Percentiles rank a stretch among this genome's conserved stretches.
Evolutionary conservation across 1,140 invertebrate genomes (phyloP).

Genomic region (Drosophila tropicalis): DNA sequence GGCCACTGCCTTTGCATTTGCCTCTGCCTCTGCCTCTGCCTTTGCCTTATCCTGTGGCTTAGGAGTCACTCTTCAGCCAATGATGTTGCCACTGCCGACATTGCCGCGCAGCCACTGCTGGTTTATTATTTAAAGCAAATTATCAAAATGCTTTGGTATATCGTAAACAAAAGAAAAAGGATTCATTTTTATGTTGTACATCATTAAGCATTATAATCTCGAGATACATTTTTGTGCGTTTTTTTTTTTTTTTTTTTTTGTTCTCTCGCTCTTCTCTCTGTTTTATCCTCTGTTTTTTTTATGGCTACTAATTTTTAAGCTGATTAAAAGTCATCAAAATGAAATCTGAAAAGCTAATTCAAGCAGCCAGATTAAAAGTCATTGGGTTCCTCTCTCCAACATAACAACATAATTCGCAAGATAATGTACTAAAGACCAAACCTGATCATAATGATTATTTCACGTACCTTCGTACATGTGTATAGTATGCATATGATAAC

Average conservation of each 20-base stretch:
- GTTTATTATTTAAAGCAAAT: conserved; percentile 61
- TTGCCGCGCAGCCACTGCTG: conserved; percentile 15
- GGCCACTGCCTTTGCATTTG: conserved; percentile 44
- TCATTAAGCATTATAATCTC: conserved; percentile 58
- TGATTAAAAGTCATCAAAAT: conserved; percentile 61
- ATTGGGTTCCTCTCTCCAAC: neutral
- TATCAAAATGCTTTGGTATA: conserved; percentile 60
- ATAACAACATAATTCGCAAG: neutral
- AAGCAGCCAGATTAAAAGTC: conserved; percentile 15
- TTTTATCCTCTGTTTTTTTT: conserved; percentile 17
- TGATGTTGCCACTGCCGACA: conserved; percentile 2
- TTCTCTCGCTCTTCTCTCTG: no score
- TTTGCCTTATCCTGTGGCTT: conserved; percentile 21
- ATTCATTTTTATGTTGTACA: conserved; percentile 58
- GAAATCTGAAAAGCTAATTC: conserved; percentile 34
- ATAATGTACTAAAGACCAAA: no score
- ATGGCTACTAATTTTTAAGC: conserved; percentile 62
- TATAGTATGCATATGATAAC: neutral
- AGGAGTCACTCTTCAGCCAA: conserved; percentile 8
- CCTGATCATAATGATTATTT: no score
- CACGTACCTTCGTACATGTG: no score
- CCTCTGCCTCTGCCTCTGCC: conserved; percentile 31
- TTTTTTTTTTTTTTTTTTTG: neutral
- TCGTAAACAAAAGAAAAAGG: conserved; percentile 47
- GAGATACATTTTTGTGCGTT: conserved; percentile 2